Base-by-base conservation (phyloP, 2,113 vertebrate genomes). In the Melanotaenia duboulayi region DNA sequence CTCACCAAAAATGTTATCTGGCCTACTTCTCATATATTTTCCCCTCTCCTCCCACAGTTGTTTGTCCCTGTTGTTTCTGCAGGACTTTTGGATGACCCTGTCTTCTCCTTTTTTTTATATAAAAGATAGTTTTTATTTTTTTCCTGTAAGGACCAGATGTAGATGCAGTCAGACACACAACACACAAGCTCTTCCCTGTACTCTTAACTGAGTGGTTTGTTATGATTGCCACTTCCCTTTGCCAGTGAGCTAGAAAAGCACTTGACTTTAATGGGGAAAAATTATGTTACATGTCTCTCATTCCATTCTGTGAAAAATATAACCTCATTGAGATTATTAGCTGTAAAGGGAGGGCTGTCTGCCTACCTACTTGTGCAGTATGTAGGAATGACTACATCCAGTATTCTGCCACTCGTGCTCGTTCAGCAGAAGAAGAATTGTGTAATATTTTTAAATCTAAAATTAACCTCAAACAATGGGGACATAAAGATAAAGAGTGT, bases 231-330 rank as follows among this genome's bases (percentile, higher is more conserved):
- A 19, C 67, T 74, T 57, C 51, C 11, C 37, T 65, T 51, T 4
- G 54, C 49, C 37, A 22, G 65, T 14, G 2, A 71, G 14, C 67
- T 46, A 20, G 11, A 57, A 13, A 72, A 54, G 13, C 28, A 24
- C 59, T 82, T 40, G 23, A 35, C 58, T 25, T 9, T 67, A 83
- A 81, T 35, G 80, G 51, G 55, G 50, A 71, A 84, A 62, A 80
- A 81, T 81, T 63, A 57, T 52, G 51, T 87, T 80, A 70, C 61
- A 44, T 19, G 63, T 10, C 7, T 70, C n/a, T 49, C 39, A 16
- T 44, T 24, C 22, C 25, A 24, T n/a, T n/a, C 0, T 2, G 4
- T 2, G 2, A 24, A 51, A 35, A 56, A 59, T 44, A 28, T 68
- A 23, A 57, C 16, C 28, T 37, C 16, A 16, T 55, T 55, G 7